Base-by-base conservation (phyloP, 2,797 vertebrate genomes). In the Salarias fasciatus region DNA sequence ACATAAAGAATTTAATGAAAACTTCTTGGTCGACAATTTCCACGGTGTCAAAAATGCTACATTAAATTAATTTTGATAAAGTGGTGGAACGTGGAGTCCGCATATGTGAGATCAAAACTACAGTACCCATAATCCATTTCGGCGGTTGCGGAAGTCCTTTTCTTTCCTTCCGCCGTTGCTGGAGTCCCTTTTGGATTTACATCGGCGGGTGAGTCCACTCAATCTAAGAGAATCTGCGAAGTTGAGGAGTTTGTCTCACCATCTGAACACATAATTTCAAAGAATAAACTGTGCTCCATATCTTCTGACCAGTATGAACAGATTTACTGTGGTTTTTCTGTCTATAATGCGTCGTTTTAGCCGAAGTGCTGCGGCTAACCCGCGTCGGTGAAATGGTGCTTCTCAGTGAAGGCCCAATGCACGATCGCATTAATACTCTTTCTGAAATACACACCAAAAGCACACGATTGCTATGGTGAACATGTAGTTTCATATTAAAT, bases 121-220 rank as follows among this genome's bases (percentile, higher is more conserved):
- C 86, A 83, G 0, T 80, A 75, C 91, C 91, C 91, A 91, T 77
- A 68, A 89, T 18, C 9, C 86, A 48, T 55, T 83, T 79, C 71
- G 0, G 1, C 31, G 15, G 57, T 3, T 11, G 0, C 88, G 90
- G 90, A 91, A 89, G 85, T 86, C 84, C 91, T 88, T 92, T 91
- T 89, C 87, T 76, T 69, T 65, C 75, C 24, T 90, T 92, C 90
- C 90, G 77, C 83, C 79, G 72, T 80, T 1, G 41, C 6, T 6
- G 63, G 63, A 57, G 77, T 80, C 75, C 87, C 62, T 86, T 89
- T 83, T 68, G 87, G 86, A 86, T 87, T 84, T 67, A 62, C 79
- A 72, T 82, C 86, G 88, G 86, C 88, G 82, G 91, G 91, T 92
- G 86, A 91, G 90, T 81, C 7, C 1, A 24, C 12, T 1, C 8